These are phyloP conservation scores for Phyllotreta striolata DNA, from an alignment of 2,888 invertebrate genomes.

Conservation along the genomic window DNA sequence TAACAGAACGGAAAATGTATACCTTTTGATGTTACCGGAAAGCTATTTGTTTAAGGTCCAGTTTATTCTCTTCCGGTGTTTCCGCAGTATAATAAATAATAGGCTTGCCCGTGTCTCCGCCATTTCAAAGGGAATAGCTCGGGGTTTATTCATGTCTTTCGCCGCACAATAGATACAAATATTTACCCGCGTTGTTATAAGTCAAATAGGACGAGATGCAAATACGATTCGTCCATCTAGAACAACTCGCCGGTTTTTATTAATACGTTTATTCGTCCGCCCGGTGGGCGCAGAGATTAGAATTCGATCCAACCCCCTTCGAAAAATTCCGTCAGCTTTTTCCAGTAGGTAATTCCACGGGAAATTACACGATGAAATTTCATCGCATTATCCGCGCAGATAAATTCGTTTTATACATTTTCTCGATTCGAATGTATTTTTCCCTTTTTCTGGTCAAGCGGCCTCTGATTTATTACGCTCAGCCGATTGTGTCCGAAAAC, in stretches of 20 bases:
- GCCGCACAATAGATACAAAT: constrained; percentile 15
- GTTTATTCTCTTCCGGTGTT: constrained; percentile 16
- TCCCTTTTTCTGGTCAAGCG: too few species aligned
- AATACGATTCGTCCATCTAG: not conserved
- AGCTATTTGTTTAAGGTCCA: constrained; percentile 13
- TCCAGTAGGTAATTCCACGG: too few species aligned
- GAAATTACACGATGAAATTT: too few species aligned
- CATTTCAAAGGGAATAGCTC: constrained; percentile 14
- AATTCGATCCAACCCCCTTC: too few species aligned
- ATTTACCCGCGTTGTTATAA: constrained; percentile 8
- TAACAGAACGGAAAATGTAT: too few species aligned
- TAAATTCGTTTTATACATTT: too few species aligned
- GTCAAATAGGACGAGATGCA: constrained; percentile 7
- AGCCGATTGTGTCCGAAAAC: too few species aligned
- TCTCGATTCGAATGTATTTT: too few species aligned
- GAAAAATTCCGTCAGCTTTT: too few species aligned
- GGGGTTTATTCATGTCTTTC: constrained; percentile 20
- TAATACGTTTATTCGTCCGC: not conserved
- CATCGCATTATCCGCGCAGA: too few species aligned
- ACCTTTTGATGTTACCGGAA: constrained; percentile 10
- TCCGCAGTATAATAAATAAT: constrained; percentile 18
- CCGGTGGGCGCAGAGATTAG: too few species aligned
- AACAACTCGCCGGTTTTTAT: not conserved
- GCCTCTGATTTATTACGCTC: too few species aligned
- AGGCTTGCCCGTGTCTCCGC: constrained; percentile 10